phyloP scores from a whole-genome alignment of 1,140 invertebrate genomes.

The Campodea augens region DNA sequence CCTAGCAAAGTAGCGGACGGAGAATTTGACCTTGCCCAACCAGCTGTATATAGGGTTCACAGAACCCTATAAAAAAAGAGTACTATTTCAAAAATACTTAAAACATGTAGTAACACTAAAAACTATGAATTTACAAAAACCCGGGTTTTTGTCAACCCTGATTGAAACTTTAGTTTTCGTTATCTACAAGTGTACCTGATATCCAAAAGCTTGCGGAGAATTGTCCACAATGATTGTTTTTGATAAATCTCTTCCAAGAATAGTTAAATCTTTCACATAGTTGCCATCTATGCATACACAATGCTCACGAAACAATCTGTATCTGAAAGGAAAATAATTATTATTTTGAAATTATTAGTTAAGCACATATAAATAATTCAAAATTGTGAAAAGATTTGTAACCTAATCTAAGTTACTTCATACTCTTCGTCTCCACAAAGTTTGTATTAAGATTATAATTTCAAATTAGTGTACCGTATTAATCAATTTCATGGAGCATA shows the following conservation, averaged over 20 bases:
- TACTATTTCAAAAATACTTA: constrained; percentile 1
- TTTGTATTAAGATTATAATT: too few relatives aligned
- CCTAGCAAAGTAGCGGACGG: background rate
- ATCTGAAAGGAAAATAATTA: constrained; percentile 24
- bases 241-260: constrained; percentile 76
- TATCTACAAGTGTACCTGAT: constrained; percentile 39
- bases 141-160: too few relatives aligned
- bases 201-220: constrained; percentile 79
- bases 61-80: background rate
- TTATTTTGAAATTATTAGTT: background rate
- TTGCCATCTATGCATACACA: constrained; percentile 90
- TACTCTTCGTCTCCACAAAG: too few relatives aligned
- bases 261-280: constrained; percentile 90
- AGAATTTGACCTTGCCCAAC: background rate
- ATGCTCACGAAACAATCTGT: constrained; percentile 80
- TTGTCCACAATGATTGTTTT: constrained; percentile 87
- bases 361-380: background rate
- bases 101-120: background rate
- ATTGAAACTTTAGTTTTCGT: constrained; percentile 1
- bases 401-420: too few relatives aligned
- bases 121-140: background rate
- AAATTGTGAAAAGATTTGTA: too few relatives aligned
- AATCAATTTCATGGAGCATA: too few relatives aligned
- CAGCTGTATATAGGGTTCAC: background rate
- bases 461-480: too few relatives aligned